Base-by-base conservation (phyloP, 1,140 invertebrate genomes). In the Danaus melanippus region DNA sequence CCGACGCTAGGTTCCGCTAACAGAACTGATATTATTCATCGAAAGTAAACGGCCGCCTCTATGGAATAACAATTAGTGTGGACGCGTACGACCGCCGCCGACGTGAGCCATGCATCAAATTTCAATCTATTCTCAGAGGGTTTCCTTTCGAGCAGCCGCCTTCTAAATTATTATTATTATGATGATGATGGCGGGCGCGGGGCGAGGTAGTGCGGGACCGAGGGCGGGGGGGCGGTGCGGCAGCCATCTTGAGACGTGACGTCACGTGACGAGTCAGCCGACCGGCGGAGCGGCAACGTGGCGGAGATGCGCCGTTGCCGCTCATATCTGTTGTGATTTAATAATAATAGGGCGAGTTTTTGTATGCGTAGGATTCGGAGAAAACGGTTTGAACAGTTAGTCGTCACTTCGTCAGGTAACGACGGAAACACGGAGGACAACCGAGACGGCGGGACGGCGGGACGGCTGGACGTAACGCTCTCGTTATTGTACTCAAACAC, bases 191-290 rank as follows among this genome's bases (percentile, higher is more conserved):
- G 17, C 17, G 17, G 17, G 21, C 21, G 7, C 49, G 41, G 39
- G 51, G 55, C 51, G 48, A 53, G 73, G 73, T 62, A 71, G 71
- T 69, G 67, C 69, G 75, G 71, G 80, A 76, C 75, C 78, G 79
- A 71, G 77, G 73, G 70, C 75, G 63, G 72, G 76, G 74, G 73
- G 70, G 77, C 81, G 78, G 79, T 76, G 62, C 71, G 79, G 78
- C 83, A 74, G 83, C 83, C 83, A 86, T 84, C 79, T 86, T 86
- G 81, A 86, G 83, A 86, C 79, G 80, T 86, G 84, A 86, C 84
- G 84, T 86, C 84, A 86, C 84, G 80, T 86, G 84, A 86, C 84
- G 84, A 86, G 79, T 84, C 77, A 84, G 75, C 76, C 74, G 76
- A 79, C 71, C 73, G 72, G 73, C 78, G 67, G 69, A 12, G 64